Base-by-base conservation (phyloP, 2,888 invertebrate genomes). In the Campoletis raptor region DNA sequence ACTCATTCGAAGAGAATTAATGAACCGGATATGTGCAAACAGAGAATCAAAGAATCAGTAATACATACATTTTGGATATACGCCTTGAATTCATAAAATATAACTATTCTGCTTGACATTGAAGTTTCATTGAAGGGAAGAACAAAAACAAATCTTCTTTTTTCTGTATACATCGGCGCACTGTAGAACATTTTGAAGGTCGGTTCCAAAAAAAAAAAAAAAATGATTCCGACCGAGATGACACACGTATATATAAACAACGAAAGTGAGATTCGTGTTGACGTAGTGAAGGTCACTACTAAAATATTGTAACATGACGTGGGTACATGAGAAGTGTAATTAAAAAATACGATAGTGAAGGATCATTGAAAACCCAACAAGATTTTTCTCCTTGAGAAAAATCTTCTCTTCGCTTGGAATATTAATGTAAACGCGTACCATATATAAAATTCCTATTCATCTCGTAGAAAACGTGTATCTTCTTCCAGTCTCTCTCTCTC, bases 381-480 rank as follows among this genome's bases (percentile, higher is more conserved):
- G 57, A 73, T 66, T 78, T 73, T 83, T 83, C 64, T 78, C 83
- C 72, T 83, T 72, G 78, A 78, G 64, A n/a, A n/a, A n/a, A n/a
- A n/a, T n/a, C n/a, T 30, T 30, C 36, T 30, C 24, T 83, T 52
- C 2, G 30, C 72, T 54, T 52, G 66, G 64, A 61, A 57, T 42
- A 42, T 42, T 24, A 6, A 52, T 52, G 30, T 69, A 9, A 15
- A 21, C 54, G 12, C n/a, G 18, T 54, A 12, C 45, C 42, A 54
- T 18, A 64, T 66, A 64, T 48, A 48, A 24, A 24, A 61, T 74
- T 7, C n/a, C 15, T 76, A 45, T 77, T 66, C 21, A 24, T 77
- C 30, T 21, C 10, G 30, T 52, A 0, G n/a, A 64, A 10, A 64
- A 30, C 40, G n/a, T 18, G 30, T 45, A 10, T 64, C 54, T 36